These are phyloP conservation scores for Eonycteris spelaea DNA, from an alignment of 2,113 vertebrate species.

Conservation along the genomic window DNA sequence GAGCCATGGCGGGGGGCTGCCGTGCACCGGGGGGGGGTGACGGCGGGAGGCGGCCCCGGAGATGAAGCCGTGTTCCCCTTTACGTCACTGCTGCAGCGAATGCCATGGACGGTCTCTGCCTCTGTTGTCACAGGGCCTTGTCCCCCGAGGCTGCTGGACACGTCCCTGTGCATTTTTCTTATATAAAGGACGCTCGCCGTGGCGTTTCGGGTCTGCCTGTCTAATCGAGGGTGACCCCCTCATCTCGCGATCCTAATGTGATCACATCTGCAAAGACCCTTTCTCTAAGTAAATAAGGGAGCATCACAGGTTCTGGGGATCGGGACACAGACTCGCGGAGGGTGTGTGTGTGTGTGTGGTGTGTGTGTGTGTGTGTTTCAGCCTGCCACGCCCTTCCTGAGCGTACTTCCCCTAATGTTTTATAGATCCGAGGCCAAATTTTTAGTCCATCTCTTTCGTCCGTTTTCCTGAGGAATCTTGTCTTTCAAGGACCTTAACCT, in stretches of 20 bases:
- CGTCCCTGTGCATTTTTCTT: neutral
- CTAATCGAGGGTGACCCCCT: no score
- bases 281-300: neutral
- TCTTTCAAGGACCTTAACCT: neutral
- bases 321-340: rapidly evolving
- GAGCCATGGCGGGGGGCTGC: neutral
- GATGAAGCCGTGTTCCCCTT: no score
- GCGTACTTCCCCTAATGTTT: neutral
- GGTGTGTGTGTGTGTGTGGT: no score
- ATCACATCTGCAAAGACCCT: neutral
- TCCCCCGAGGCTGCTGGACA: no score
- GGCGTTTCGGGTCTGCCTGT: neutral
- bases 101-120: neutral
- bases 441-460: neutral
- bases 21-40: neutral
- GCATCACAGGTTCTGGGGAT: no score
- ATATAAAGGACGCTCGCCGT: neutral
- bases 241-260: no score
- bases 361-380: no score
- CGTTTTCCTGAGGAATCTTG: neutral
- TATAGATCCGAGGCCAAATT: neutral
- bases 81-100: neutral
- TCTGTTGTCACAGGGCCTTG: neutral
- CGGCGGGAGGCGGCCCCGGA: neutral
- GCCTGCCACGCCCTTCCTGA: no score